Evolutionary conservation across 2,888 invertebrate genomes (phyloP), one percentile per base, ranked within the genome.

Genomic region (Eupithecia dodoneata): DNA sequence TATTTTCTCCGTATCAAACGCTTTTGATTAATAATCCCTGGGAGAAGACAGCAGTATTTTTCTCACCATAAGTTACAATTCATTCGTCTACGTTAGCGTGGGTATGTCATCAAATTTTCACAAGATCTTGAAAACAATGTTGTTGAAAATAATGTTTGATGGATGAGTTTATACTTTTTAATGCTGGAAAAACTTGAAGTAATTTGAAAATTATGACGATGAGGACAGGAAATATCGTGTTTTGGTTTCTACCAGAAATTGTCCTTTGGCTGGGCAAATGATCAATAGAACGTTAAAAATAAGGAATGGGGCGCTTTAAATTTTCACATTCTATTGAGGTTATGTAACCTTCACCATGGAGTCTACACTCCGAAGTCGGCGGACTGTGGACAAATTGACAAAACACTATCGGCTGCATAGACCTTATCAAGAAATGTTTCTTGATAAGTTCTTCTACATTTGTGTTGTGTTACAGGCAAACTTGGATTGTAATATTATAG

Each of bases 21-120:
- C 86, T 88, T 89, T 89, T 93, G 91, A 93, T 94, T 94, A 92
- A 93, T 93, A 92, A 91, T 92, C 89, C 84, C 83, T 81, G 86
- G 82, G 85, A 83, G 85, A 87, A 89, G 90, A 92, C 92, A 91
- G 89, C 87, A 89, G 89, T 92, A 91, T 92, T 92, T 93, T 93
- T 93, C 93, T 89, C 91, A 91, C 90, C 91, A 89, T 89, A 91
- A 93, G 91, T 91, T 91, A 90, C 91, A 85, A 92, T 87, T 93
- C 93, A 93, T 91, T 87, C 91, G 91, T 86, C 83, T 85, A 87
- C 86, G 80, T 84, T 91, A 91, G 85, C 81, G 82, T 88, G 90
- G 92, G 91, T 86, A 75, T 74, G 79, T 76, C 80, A 63, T 73
- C 65, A 59, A 77, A 73, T 80, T 80, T 80, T 79, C 70, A 79